Conservation (phyloP, 2,113 vertebrate species). For the Hipposideros armiger region DNA sequence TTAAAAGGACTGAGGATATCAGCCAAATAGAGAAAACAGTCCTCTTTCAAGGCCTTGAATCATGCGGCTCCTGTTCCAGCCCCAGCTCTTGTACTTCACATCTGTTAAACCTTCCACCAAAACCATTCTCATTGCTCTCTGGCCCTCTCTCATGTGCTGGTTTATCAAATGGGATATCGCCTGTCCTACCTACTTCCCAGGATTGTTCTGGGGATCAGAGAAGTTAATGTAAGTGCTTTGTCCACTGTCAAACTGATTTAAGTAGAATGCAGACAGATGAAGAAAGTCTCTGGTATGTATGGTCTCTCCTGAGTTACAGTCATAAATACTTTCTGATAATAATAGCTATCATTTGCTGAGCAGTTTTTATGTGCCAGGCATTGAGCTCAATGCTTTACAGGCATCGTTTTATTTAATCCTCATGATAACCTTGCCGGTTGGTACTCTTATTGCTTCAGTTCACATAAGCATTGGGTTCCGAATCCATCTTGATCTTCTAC, state of each 20-base stretch:
- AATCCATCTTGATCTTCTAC: background rate
- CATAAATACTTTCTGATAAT: background rate
- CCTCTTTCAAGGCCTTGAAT: background rate
- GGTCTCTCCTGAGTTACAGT: conserved; percentile 15
- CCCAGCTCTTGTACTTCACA: background rate
- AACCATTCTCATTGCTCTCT: background rate
- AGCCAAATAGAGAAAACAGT: background rate
- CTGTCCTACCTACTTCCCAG: background rate
- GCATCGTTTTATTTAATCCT: background rate
- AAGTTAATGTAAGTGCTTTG: background rate
- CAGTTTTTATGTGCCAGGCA: background rate
- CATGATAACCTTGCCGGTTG: background rate
- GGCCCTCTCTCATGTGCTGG: background rate
- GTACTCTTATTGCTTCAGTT: background rate
- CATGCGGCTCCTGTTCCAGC: background rate
- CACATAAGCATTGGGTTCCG: background rate
- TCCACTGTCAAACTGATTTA: background rate
- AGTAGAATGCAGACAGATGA: background rate
- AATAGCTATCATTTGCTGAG: background rate
- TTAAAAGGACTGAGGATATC: background rate
- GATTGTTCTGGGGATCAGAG: background rate
- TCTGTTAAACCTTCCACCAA: background rate
- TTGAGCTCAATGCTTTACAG: background rate
- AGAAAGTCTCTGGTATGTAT: background rate
- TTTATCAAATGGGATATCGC: background rate